Percentiles rank a stretch among this genome's conserved stretches.
Evolutionary conservation across 2,888 invertebrate species (phyloP).

Genomic region (Hyles lineata): DNA sequence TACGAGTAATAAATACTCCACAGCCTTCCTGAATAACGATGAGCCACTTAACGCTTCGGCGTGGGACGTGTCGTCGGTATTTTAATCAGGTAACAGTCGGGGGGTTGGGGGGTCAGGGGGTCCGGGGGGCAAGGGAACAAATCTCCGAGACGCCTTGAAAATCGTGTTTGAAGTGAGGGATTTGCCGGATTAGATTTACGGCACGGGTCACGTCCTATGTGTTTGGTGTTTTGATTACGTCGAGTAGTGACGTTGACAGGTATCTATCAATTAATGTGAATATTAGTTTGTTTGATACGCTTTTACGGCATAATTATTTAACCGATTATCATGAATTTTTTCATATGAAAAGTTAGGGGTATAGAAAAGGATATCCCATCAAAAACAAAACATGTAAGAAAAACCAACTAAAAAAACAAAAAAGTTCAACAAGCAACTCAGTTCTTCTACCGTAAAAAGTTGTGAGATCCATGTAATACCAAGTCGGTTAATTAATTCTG

Average conservation of each 20-base stretch:
- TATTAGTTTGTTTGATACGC: too few relatives aligned
- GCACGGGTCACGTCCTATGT: conserved; percentile 9
- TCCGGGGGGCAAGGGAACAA: conserved; percentile 1
- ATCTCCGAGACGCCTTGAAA: conserved; percentile 24
- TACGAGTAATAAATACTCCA: conserved; percentile 22
- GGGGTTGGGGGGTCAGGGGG: not conserved
- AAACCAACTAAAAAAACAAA: too few relatives aligned
- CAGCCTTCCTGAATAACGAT: conserved; percentile 27
- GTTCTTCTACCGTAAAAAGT: too few relatives aligned
- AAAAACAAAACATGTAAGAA: too few relatives aligned
- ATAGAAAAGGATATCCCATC: too few relatives aligned
- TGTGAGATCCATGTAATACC: too few relatives aligned
- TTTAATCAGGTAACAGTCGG: conserved; percentile 30
- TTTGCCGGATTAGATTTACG: conserved; percentile 16
- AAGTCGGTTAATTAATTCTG: too few relatives aligned
- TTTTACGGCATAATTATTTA: too few relatives aligned
- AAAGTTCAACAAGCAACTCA: too few relatives aligned
- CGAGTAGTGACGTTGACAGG: not conserved
- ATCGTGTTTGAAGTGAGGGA: conserved; percentile 23
- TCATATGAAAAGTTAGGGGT: too few relatives aligned
- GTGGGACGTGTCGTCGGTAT: conserved; percentile 28
- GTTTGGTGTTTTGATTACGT: conserved; percentile 1
- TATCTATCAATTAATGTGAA: too few relatives aligned
- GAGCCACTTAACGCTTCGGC: conserved; percentile 30
- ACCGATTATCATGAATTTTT: too few relatives aligned